These are phyloP conservation scores for Agelas oroides DNA, from an alignment of 37 sponge, comb jelly and placozoan species.

Conservation along the genomic window DNA sequence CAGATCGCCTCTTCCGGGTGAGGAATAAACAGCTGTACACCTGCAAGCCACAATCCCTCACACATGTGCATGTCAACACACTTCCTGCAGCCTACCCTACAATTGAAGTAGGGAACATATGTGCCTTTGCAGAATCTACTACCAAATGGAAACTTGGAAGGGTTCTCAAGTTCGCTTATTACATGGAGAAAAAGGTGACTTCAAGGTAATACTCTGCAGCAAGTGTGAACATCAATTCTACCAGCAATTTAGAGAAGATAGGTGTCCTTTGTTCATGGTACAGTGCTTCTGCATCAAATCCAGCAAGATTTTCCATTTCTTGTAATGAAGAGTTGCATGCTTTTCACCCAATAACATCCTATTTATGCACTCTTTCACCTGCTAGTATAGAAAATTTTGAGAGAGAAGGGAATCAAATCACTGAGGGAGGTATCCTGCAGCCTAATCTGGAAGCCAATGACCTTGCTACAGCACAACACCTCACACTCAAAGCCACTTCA, in stretches of 20 bases:
- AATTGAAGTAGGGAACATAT: constrained; percentile 19
- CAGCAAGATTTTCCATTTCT: constrained; percentile 8
- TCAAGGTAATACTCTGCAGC: constrained; percentile 1
- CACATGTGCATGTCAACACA: neutral
- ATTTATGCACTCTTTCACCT: constrained; percentile 37
- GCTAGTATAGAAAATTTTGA: constrained; percentile 26
- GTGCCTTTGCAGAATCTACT: neutral
- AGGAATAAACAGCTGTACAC: constrained; percentile 42
- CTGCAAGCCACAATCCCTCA: neutral
- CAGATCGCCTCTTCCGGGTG: constrained; percentile 59
- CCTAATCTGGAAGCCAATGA: too few species aligned
- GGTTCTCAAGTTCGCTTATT: constrained; percentile 41
- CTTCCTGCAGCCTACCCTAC: neutral
- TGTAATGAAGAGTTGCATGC: neutral
- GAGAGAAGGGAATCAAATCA: too few species aligned
- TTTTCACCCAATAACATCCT: constrained; percentile 4
- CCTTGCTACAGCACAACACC: constrained; percentile 7
- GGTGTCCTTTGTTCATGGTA: constrained; percentile 70
- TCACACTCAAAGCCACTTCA: constrained; percentile 14
- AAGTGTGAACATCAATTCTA: neutral
- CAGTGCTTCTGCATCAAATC: neutral
- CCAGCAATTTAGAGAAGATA: neutral
- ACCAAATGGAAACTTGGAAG: constrained; percentile 20
- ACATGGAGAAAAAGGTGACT: constrained; percentile 4
- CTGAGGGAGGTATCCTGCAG: too few species aligned